These are phyloP conservation scores for Hydrotaea diabolus DNA, from an alignment of 2,888 invertebrate genomes.

Conservation along the genomic window DNA sequence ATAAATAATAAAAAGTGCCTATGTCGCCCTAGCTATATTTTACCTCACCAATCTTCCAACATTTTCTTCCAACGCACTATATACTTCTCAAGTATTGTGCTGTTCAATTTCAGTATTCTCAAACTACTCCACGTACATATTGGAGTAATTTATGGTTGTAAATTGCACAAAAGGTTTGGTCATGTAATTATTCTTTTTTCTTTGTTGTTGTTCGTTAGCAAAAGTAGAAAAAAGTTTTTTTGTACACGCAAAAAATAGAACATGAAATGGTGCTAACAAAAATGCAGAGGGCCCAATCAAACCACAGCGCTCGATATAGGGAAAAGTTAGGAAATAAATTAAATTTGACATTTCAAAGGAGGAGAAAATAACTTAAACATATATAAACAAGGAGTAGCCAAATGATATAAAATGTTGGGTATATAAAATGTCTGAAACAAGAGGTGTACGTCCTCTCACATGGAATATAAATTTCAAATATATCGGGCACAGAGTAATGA, in stretches of 20 bases:
- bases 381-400: too few relatives aligned
- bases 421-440: too few relatives aligned
- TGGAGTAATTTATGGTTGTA: slow-evolving; percentile 58
- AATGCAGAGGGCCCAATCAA: background rate
- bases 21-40: too few relatives aligned
- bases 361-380: background rate
- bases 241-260: slow-evolving; percentile 41
- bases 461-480: too few relatives aligned
- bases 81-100: background rate
- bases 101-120: background rate
- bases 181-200: slow-evolving; percentile 57
- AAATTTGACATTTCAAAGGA: slow-evolving; percentile 28
- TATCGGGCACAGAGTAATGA: too few relatives aligned
- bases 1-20: too few relatives aligned
- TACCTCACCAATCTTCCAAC: too few relatives aligned
- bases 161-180: slow-evolving; percentile 60
- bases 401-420: too few relatives aligned
- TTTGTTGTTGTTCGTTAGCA: background rate
- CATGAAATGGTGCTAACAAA: slow-evolving; percentile 1
- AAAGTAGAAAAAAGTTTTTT: slow-evolving; percentile 11
- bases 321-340: slow-evolving; percentile 12
- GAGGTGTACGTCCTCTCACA: too few relatives aligned
- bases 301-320: background rate
- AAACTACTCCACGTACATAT: background rate
- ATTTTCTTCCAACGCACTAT: background rate